These are phyloP conservation scores for Scaptomyza caliginosa DNA, from an alignment of 2,888 invertebrate genomes.

Conservation along the genomic window DNA sequence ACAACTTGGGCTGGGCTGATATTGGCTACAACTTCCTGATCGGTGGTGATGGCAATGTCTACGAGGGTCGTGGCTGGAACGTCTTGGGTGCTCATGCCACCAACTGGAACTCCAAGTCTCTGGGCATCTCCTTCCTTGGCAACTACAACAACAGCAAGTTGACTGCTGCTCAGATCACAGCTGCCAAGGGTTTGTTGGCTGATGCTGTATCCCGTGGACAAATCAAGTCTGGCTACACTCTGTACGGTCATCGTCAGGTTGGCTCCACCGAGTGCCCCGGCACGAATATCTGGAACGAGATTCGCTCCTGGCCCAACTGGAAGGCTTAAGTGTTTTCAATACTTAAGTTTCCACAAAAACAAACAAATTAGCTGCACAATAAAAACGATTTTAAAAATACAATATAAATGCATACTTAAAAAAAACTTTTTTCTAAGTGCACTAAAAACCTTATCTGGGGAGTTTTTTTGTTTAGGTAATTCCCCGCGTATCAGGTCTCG, in stretches of 20 bases:
- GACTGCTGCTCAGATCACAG: slow-evolving; percentile 64
- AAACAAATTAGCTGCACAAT: slow-evolving; percentile 23
- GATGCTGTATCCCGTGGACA: slow-evolving; percentile 72
- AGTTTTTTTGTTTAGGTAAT: slow-evolving; percentile 11
- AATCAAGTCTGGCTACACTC: slow-evolving; percentile 67
- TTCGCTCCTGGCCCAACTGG: slow-evolving; percentile 80
- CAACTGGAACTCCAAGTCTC: slow-evolving; percentile 78
- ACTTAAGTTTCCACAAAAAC: not conserved
- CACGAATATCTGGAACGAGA: slow-evolving; percentile 77
- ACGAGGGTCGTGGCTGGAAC: slow-evolving; percentile 81
- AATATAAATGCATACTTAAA: slow-evolving; percentile 9
- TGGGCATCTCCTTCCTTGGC: slow-evolving; percentile 82
- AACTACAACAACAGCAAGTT: slow-evolving; percentile 71
- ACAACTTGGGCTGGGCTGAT: slow-evolving; percentile 77
- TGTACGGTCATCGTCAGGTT: slow-evolving; percentile 81
- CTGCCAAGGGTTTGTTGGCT: slow-evolving; percentile 69
- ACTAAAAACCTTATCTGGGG: not conserved
- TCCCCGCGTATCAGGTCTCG: slow-evolving; percentile 4
- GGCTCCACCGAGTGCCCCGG: slow-evolving; percentile 81
- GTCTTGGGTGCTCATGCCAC: slow-evolving; percentile 79
- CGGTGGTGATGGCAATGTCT: slow-evolving; percentile 81
- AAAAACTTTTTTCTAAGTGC: not conserved
- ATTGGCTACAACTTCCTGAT: slow-evolving; percentile 82
- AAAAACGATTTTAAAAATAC: slow-evolving; percentile 37
- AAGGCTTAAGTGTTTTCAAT: slow-evolving; percentile 53